These are phyloP conservation scores for Brachyhypopomus occidentalis DNA, from an alignment of 2,113 vertebrate species.

Conservation along the genomic window DNA sequence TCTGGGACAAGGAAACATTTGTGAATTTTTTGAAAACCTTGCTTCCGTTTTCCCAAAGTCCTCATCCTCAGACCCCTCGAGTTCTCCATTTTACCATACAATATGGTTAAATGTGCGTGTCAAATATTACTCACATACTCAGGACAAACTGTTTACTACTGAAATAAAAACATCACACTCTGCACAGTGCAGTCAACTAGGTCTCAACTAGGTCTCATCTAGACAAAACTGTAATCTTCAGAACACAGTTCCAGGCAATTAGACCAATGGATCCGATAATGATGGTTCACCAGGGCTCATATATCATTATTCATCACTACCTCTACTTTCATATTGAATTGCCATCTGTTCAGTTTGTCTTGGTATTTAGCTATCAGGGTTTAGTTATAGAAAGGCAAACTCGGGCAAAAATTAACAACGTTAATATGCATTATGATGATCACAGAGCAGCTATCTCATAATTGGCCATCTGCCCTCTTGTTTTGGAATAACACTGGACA, in stretches of 20 bases:
- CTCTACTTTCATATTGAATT: constrained; percentile 43
- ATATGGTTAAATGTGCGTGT: neutral
- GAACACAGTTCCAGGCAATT: constrained; percentile 26
- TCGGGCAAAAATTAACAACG: constrained; percentile 37
- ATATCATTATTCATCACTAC: constrained; percentile 19
- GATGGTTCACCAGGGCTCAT: constrained; percentile 38
- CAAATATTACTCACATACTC: neutral
- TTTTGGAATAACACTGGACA: constrained; percentile 51
- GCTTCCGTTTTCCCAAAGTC: neutral
- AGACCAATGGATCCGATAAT: constrained; percentile 17
- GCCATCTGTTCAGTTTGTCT: constrained; percentile 51
- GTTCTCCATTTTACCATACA: neutral
- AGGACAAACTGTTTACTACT: neutral
- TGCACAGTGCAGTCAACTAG: too few relatives aligned
- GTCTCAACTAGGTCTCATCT: constrained; percentile 25
- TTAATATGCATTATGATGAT: constrained; percentile 49
- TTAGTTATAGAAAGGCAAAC: constrained; percentile 43
- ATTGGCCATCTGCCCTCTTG: constrained; percentile 55
- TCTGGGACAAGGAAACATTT: neutral
- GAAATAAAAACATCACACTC: constrained; percentile 15
- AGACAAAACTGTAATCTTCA: constrained; percentile 11
- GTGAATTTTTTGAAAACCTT: neutral
- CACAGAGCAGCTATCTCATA: constrained; percentile 40
- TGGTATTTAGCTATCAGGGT: constrained; percentile 48
- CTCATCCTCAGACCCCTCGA: neutral